Evolutionary conservation across 53 echinoderm and acorn worm species (phyloP).

Genomic region (Paracentrotus lividus): DNA sequence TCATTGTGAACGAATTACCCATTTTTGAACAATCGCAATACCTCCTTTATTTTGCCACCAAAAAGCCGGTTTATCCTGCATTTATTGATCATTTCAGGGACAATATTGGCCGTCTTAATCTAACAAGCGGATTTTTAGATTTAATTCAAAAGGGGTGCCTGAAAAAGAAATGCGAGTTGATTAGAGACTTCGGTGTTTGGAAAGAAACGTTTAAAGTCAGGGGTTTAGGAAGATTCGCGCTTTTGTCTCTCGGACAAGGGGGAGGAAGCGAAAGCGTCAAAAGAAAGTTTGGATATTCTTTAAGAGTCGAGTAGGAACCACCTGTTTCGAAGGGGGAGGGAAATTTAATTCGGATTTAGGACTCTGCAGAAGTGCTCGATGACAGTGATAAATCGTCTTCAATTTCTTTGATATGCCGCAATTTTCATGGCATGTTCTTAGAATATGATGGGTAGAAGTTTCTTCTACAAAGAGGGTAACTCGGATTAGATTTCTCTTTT

Average conservation of each 20-base stretch:
- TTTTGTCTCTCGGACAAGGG: background rate
- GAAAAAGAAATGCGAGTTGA: conserved; percentile 40
- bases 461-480: too few species aligned
- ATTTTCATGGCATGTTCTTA: too few species aligned
- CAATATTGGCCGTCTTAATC: background rate
- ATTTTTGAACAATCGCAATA: background rate
- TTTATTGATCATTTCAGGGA: conserved; percentile 35
- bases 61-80: background rate
- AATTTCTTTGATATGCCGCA: conserved; percentile 41
- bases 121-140: conserved; percentile 34
- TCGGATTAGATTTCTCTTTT: too few species aligned
- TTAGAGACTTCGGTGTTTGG: conserved; percentile 26
- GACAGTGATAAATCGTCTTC: background rate
- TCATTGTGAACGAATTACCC: conserved; percentile 28
- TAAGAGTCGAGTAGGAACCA: background rate
- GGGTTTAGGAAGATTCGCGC: conserved; percentile 1
- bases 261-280: background rate
- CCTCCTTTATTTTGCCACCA: conserved; percentile 9
- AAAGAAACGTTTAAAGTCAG: conserved; percentile 44
- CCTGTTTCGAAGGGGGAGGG: conserved; percentile 6
- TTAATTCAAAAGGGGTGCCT: background rate
- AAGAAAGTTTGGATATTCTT: background rate
- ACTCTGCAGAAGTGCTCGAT: background rate
- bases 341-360: background rate
- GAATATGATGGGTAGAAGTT: too few species aligned